Evolutionary conservation across 2,888 invertebrate species (phyloP).

Genomic region (Altica lythri): DNA sequence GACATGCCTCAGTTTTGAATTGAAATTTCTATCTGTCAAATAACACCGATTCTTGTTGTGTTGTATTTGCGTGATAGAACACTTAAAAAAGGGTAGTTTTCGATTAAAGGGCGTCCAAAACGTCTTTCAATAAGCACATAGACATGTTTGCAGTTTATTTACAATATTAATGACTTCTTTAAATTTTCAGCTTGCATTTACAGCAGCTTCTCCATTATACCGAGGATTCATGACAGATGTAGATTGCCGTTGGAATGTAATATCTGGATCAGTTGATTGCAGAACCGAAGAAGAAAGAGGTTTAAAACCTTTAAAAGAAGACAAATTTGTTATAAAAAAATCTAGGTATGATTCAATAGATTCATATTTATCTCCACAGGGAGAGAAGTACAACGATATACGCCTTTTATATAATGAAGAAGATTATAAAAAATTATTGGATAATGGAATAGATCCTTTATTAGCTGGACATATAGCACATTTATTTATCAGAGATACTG

Average conservation of each 20-base stretch:
- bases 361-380: conserved; percentile 89
- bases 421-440: conserved; percentile 79
- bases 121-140: neutral
- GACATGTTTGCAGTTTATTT: conserved; percentile 67
- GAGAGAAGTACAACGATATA: conserved; percentile 94
- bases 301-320: conserved; percentile 69
- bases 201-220: conserved; percentile 94
- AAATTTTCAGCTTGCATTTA: conserved; percentile 81
- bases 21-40: no score
- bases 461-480: conserved; percentile 96
- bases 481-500: conserved; percentile 95
- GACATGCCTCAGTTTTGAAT: no score
- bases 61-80: no score
- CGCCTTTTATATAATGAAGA: conserved; percentile 83
- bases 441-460: conserved; percentile 90
- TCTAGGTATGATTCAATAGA: conserved; percentile 98
- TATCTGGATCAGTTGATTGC: conserved; percentile 94
- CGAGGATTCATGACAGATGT: conserved; percentile 93
- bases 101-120: no score
- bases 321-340: conserved; percentile 86
- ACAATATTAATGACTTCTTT: no score
- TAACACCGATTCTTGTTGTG: no score
- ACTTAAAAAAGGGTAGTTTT: no score
- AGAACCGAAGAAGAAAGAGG: conserved; percentile 92
- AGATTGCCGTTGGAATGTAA: conserved; percentile 98